A percentile compares a stretch with the other conserved stretches of the same genome.
These are phyloP conservation scores for Apeltes quadracus DNA, from an alignment of 2,113 vertebrate species.

Conservation along the genomic window DNA sequence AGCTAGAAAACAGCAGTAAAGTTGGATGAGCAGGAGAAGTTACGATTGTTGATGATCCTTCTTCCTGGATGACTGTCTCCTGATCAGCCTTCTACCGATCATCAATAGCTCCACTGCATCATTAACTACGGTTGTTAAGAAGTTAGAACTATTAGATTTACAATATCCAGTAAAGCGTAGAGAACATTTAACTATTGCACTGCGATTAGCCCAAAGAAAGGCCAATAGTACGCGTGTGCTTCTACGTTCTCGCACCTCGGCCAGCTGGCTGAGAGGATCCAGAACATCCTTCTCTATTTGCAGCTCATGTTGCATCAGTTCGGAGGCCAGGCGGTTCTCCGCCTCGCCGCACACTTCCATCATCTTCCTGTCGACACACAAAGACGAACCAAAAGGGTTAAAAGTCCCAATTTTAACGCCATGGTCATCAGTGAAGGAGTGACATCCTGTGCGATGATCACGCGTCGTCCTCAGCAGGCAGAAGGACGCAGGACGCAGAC, in stretches of 20 bases:
- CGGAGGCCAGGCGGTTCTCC: conserved; percentile 91
- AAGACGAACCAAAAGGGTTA: background rate
- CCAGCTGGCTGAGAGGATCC: conserved; percentile 89
- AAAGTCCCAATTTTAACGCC: background rate
- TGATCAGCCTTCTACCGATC: background rate
- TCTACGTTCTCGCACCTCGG: conserved; percentile 83
- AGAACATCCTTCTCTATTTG: conserved; percentile 94
- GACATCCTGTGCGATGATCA: background rate
- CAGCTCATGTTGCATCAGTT: conserved; percentile 91
- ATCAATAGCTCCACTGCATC: background rate
- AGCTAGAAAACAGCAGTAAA: conserved; percentile 74
- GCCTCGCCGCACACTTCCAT: conserved; percentile 95
- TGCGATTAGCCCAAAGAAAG: too few species aligned
- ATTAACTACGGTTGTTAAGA: too few species aligned
- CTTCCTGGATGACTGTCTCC: background rate
- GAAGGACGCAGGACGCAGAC: too few species aligned
- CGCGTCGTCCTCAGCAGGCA: background rate
- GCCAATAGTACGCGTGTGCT: too few species aligned
- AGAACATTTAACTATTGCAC: too few species aligned
- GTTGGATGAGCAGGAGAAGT: background rate
- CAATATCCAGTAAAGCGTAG: too few species aligned
- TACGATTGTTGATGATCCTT: background rate
- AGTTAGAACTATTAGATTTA: too few species aligned
- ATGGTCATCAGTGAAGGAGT: background rate
- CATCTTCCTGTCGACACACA: conserved; percentile 86